Conservation (phyloP, 2,797 vertebrate species). For the Sebastes variabilis region DNA sequence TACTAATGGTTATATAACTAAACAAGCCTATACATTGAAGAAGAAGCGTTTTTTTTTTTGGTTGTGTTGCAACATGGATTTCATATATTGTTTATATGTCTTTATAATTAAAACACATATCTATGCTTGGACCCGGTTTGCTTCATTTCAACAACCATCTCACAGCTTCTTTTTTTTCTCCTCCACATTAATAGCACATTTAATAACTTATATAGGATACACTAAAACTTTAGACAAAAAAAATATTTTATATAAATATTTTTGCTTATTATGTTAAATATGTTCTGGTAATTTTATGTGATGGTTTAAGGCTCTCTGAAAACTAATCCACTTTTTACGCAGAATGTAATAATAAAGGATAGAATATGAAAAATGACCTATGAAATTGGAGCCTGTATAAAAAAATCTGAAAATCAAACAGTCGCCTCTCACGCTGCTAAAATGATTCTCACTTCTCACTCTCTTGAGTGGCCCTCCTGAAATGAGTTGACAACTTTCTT, state of each 20-base stretch:
- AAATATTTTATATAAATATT: neutral
- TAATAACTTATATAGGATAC: neutral
- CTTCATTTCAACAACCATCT: constrained; percentile 49
- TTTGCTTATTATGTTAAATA: neutral
- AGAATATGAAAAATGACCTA: neutral
- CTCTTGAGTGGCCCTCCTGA: constrained; percentile 3
- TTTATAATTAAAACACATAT: constrained; percentile 92
- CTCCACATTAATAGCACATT: neutral
- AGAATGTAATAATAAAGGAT: neutral
- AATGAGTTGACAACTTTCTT: constrained; percentile 56
- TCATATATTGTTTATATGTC: constrained; percentile 93
- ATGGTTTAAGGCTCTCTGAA: neutral
- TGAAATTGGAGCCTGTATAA: neutral
- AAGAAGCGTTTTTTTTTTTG: constrained; percentile 72
- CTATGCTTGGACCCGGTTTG: constrained; percentile 76
- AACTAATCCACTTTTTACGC: neutral
- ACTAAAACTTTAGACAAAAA: neutral
- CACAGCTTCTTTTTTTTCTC: neutral
- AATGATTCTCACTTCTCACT: constrained; percentile 4
- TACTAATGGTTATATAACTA: constrained; percentile 58
- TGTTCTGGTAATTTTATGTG: neutral
- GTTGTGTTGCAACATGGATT: constrained; percentile 86
- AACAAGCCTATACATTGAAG: constrained; percentile 63
- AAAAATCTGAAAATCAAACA: neutral
- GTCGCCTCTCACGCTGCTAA: constrained; percentile 1